Percentiles rank a stretch among this genome's conserved stretches.
phyloP scores from a whole-genome alignment of 2,888 invertebrate genomes.

The Tribolium freemani region DNA sequence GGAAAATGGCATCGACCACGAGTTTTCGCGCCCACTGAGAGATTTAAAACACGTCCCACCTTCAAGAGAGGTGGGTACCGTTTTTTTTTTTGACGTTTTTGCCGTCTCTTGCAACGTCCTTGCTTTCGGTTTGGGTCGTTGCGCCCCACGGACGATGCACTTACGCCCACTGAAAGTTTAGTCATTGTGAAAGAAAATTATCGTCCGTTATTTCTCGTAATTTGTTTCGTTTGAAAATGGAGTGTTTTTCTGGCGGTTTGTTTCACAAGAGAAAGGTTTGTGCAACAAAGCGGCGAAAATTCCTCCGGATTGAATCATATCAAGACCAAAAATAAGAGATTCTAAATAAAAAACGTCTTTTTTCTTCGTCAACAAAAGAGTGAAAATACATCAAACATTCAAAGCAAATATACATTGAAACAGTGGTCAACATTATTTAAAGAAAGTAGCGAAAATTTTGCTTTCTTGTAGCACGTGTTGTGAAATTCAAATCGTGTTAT shows the following conservation, averaged over 20 bases:
- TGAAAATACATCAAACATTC: background rate
- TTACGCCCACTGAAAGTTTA: slow-evolving; percentile 35
- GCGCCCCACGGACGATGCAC: slow-evolving; percentile 50
- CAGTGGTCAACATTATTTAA: too few species aligned
- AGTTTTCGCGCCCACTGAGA: background rate
- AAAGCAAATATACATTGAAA: background rate
- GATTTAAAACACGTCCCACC: background rate
- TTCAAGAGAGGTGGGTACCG: slow-evolving; percentile 18
- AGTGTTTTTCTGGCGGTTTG: background rate
- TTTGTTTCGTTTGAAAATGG: background rate
- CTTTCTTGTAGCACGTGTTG: too few species aligned
- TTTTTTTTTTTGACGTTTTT: slow-evolving; percentile 4
- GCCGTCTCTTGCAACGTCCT: slow-evolving; percentile 46
- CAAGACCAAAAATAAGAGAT: too few species aligned
- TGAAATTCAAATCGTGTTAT: too few species aligned
- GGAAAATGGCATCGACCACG: slow-evolving; percentile 2
- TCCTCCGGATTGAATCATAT: too few species aligned
- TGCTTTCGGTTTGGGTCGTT: slow-evolving; percentile 46
- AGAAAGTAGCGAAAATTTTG: too few species aligned
- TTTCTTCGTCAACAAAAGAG: background rate
- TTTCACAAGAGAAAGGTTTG: too few species aligned
- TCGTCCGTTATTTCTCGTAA: background rate
- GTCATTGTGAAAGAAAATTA: slow-evolving; percentile 23
- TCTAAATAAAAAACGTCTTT: too few species aligned
- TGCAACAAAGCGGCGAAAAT: too few species aligned